Conservation (phyloP, 2,113 vertebrate species). For the Tinamus guttatus region DNA sequence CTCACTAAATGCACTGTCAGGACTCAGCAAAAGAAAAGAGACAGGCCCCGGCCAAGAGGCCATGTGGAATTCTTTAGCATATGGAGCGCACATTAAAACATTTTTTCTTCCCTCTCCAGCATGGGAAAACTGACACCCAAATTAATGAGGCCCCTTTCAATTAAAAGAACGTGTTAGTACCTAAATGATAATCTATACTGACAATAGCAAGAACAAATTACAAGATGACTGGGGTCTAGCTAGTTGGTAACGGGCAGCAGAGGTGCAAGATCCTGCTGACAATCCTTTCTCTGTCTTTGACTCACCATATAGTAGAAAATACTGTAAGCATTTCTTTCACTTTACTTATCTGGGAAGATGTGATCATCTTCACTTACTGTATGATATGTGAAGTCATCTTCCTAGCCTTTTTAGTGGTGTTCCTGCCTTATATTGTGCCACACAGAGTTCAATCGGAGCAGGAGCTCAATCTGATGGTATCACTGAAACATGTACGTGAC, state of each 20-base stretch:
- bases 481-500: neutral
- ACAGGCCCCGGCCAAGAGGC: neutral
- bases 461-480: neutral
- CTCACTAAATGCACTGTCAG: neutral
- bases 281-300: neutral
- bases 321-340: neutral
- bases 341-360: neutral
- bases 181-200: neutral
- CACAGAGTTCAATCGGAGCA: neutral
- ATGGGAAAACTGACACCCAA: neutral
- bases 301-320: neutral
- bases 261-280: neutral
- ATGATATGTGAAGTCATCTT: neutral
- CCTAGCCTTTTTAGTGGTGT: neutral
- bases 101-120: neutral
- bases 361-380: neutral
- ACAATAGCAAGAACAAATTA: neutral
- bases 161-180: neutral
- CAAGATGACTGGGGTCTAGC: neutral
- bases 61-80: neutral
- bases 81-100: neutral
- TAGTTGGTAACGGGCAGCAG: neutral
- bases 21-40: neutral
- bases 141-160: neutral
- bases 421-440: neutral